Evolutionary conservation across 2,797 vertebrate species (phyloP).

Genomic region (Megaceryle alcyon): DNA sequence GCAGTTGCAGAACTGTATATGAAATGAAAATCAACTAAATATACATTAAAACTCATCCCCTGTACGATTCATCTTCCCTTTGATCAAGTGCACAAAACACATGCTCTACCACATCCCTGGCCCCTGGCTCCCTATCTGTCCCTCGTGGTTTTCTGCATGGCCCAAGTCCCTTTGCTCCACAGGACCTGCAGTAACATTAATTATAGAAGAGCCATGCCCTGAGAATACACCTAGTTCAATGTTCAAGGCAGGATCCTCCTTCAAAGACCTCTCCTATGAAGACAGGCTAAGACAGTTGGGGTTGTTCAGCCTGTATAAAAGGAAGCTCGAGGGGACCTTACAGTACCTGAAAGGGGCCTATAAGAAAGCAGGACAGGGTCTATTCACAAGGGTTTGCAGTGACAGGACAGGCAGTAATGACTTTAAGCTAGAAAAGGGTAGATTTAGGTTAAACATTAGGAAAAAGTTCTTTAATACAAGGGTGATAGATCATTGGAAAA

Average conservation of each 20-base stretch:
- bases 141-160: rapidly evolving
- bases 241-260: neutral
- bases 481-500: too few relatives aligned
- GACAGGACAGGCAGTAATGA: too few relatives aligned
- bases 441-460: too few relatives aligned
- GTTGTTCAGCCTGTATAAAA: too few relatives aligned
- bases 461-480: too few relatives aligned
- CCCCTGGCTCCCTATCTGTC: neutral
- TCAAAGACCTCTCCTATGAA: too few relatives aligned
- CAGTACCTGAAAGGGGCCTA: too few relatives aligned
- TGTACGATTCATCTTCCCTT: neutral
- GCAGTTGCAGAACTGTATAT: neutral
- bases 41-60: neutral
- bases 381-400: too few relatives aligned
- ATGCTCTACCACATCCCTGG: neutral
- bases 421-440: too few relatives aligned
- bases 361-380: too few relatives aligned
- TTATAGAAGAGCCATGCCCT: rapidly evolving
- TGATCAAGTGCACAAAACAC: neutral
- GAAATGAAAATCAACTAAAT: neutral
- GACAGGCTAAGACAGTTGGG: too few relatives aligned
- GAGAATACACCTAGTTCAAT: neutral
- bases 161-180: neutral
- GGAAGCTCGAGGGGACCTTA: too few relatives aligned
- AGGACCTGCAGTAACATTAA: neutral